These are phyloP conservation scores for Drosophila setosimentum DNA, from an alignment of 2,888 invertebrate genomes.

Conservation along the genomic window DNA sequence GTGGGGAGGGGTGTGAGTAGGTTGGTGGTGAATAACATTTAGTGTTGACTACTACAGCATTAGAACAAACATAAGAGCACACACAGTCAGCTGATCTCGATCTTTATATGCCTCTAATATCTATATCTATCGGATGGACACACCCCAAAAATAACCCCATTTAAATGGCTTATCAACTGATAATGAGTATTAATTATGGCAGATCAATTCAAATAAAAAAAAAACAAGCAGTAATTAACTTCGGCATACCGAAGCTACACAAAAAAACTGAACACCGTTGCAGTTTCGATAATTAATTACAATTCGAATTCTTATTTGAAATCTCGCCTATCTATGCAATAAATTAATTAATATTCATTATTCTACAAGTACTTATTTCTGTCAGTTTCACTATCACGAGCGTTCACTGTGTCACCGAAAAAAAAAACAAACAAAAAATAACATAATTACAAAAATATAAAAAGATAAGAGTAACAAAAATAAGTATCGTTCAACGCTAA, in stretches of 20 bases:
- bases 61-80: neutral
- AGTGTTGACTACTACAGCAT: slow-evolving; percentile 3
- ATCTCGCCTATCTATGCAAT: neutral
- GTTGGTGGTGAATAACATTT: slow-evolving; percentile 4
- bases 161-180: slow-evolving; percentile 40
- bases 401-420: neutral
- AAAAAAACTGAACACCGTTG: slow-evolving; percentile 3
- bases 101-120: neutral
- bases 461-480: neutral
- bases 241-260: slow-evolving; percentile 3
- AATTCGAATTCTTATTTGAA: neutral
- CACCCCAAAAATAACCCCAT: slow-evolving; percentile 19
- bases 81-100: slow-evolving; percentile 32
- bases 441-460: neutral
- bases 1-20: neutral
- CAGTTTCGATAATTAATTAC: neutral
- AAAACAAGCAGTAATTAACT: slow-evolving; percentile 3
- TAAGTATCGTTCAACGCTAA: neutral
- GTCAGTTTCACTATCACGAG: neutral
- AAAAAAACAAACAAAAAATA: neutral
- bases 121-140: slow-evolving; percentile 14
- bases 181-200: slow-evolving; percentile 22
- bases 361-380: neutral
- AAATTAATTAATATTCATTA: neutral
- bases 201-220: slow-evolving; percentile 11